These are phyloP conservation scores for Lates japonicus DNA, from an alignment of 2,797 vertebrate species.

Conservation along the genomic window DNA sequence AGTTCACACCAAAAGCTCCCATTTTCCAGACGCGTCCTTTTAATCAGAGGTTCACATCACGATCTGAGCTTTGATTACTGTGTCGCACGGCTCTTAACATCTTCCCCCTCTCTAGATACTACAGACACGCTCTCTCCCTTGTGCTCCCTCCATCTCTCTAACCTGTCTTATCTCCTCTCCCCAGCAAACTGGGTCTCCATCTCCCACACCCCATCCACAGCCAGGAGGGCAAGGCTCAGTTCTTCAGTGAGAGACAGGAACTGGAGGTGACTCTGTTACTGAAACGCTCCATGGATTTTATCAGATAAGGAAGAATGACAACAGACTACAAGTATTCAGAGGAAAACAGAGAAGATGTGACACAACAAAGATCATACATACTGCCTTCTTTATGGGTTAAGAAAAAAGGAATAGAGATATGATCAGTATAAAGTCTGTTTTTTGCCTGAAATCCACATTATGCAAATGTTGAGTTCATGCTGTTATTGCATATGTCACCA, in stretches of 20 bases:
- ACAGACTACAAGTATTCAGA: not conserved
- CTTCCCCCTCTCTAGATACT: not conserved
- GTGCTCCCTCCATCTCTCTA: not conserved
- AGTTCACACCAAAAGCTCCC: slow-evolving; percentile 28
- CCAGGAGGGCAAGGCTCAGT: slow-evolving; percentile 87
- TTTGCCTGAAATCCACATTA: not conserved
- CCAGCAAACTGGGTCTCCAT: slow-evolving; percentile 93
- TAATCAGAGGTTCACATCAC: slow-evolving; percentile 26
- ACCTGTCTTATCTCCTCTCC: slow-evolving; percentile 13
- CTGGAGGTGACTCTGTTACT: slow-evolving; percentile 91
- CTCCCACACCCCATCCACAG: slow-evolving; percentile 90
- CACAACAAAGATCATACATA: not conserved
- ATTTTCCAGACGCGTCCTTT: slow-evolving; percentile 42
- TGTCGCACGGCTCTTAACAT: slow-evolving; percentile 25
- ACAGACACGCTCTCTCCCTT: not conserved
- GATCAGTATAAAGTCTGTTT: not conserved
- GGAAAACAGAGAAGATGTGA: not conserved
- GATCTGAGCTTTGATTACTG: slow-evolving; percentile 46
- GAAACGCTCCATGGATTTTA: slow-evolving; percentile 86
- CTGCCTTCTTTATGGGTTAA: not conserved
- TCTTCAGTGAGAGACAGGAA: slow-evolving; percentile 86
- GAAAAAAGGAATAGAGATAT: not conserved
- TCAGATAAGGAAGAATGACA: slow-evolving; percentile 73
- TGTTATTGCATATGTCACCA: not conserved
- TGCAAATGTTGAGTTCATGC: not conserved